Percentiles rank a stretch among this genome's conserved stretches.
These are phyloP conservation scores for Cyclophora punctaria DNA, from an alignment of 2,888 invertebrate species.

Conservation along the genomic window DNA sequence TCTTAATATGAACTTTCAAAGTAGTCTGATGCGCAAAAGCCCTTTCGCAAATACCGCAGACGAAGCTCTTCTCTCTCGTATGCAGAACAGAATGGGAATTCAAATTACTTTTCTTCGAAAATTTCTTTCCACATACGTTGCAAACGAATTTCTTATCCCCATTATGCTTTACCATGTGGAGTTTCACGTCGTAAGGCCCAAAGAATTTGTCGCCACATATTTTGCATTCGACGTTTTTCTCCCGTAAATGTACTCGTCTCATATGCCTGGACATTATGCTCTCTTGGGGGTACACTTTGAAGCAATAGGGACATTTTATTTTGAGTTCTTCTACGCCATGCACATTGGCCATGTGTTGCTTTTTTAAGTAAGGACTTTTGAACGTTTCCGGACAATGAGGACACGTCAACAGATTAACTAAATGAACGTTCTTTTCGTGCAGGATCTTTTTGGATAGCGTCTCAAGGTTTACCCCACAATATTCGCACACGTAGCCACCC, in stretches of 20 bases:
- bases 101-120: slow-evolving; percentile 76
- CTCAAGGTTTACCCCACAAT: slow-evolving; percentile 65
- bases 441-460: slow-evolving; percentile 61
- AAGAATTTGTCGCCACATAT: slow-evolving; percentile 65
- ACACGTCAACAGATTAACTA: slow-evolving; percentile 51
- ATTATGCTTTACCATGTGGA: slow-evolving; percentile 72
- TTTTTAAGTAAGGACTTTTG: slow-evolving; percentile 61
- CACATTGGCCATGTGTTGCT: slow-evolving; percentile 57
- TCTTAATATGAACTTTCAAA: slow-evolving; percentile 45
- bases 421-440: slow-evolving; percentile 62
- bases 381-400: slow-evolving; percentile 62
- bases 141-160: slow-evolving; percentile 75
- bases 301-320: slow-evolving; percentile 64
- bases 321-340: slow-evolving; percentile 63
- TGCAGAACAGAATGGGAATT: slow-evolving; percentile 76
- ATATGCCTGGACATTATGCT: slow-evolving; percentile 77
- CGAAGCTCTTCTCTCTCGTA: slow-evolving; percentile 64
- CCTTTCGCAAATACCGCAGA: slow-evolving; percentile 71
- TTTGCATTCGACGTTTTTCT: slow-evolving; percentile 63
- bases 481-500: slow-evolving; percentile 58
- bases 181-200: slow-evolving; percentile 56
- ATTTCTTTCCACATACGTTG: slow-evolving; percentile 75
- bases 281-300: slow-evolving; percentile 66
- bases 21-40: slow-evolving; percentile 63
- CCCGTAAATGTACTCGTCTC: slow-evolving; percentile 73